Base-by-base conservation (phyloP, 2,888 invertebrate species). In the Tanytarsus gracilentus region DNA sequence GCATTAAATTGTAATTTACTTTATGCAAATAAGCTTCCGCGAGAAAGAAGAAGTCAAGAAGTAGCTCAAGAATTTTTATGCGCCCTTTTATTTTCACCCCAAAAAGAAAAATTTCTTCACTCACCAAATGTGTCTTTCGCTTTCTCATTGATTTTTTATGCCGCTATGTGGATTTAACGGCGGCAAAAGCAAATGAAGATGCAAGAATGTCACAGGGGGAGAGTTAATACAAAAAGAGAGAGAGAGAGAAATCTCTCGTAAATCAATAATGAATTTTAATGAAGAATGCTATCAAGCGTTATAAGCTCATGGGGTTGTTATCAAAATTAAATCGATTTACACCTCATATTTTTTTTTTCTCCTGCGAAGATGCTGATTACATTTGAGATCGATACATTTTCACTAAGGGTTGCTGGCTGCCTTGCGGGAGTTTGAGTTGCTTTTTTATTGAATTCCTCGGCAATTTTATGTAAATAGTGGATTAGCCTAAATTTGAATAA, bases 1-100 rank as follows among this genome's bases (percentile, higher is more conserved):
- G 58, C 58, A 58, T 58, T 58, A 58, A 58, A 48, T 26, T 58
- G 44, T 58, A 58, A 58, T 58, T 58, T 58, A 58, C 58, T 58
- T 58, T 58, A 58, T 58, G 58, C 58, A 58, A 58, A 58, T 58
- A 23, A 58, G 39, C n/a, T n/a, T n/a, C n/a, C n/a, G n/a, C n/a
- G n/a, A n/a, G 14, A 36, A 30, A 5, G 33, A 33, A 11, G 18
- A 44, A 44, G 18, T n/a, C n/a, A 23, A 33, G 16, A 53, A 55
- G 39, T 40, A 25, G 9, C 53, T 36, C 18, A 53, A 53, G 53
- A 53, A 53, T 55, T 55, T 52, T 50, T 23, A 26, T 27, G 29
- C 25, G 18, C 2, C 6, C n/a, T 9, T 18, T 44, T n/a, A 33
- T 33, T 33, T 51, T 29, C 55, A 25, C 56, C 44, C 58, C 44